Conservation (phyloP, 1,140 invertebrate species). For the Lasioglossum baleicum region DNA sequence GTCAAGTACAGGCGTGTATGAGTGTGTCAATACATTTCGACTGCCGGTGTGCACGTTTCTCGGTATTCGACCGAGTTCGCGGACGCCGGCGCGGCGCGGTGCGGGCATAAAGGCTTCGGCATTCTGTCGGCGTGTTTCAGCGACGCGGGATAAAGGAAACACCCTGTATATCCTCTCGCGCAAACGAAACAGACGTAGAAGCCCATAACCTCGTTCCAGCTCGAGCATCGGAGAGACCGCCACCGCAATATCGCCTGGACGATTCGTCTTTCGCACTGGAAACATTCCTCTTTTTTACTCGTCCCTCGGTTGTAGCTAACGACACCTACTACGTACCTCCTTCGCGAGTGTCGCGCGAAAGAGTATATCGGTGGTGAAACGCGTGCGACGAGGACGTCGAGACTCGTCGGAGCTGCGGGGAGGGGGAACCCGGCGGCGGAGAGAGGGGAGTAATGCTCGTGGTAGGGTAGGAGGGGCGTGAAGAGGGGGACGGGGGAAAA, state of each 20-base stretch:
- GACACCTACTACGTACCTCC: constrained; percentile 64
- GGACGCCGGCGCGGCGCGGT: too few species aligned
- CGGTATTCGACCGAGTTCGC: too few species aligned
- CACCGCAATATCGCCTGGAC: constrained; percentile 28
- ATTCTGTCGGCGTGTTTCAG: too few species aligned
- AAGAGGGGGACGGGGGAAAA: constrained; percentile 30
- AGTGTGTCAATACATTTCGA: too few species aligned
- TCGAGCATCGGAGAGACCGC: constrained; percentile 12
- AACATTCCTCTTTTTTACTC: constrained; percentile 52
- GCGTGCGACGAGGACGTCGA: neutral
- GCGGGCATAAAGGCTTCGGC: too few species aligned
- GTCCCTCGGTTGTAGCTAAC: constrained; percentile 58
- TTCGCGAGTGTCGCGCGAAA: constrained; percentile 49
- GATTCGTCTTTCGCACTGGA: constrained; percentile 50
- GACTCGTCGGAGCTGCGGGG: too few species aligned
- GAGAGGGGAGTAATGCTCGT: too few species aligned
- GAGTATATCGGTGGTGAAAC: constrained; percentile 35
- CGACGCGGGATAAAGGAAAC: too few species aligned
- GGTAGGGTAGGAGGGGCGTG: constrained; percentile 14
- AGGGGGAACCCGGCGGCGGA: too few species aligned
- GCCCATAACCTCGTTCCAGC: constrained; percentile 6
- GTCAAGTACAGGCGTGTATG: too few species aligned
- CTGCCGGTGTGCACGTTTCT: too few species aligned
- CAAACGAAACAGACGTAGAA: neutral
- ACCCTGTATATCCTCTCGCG: too few species aligned